Evolutionary conservation across 1,140 invertebrate species (phyloP).

Genomic region (Hormaphis cornu): DNA sequence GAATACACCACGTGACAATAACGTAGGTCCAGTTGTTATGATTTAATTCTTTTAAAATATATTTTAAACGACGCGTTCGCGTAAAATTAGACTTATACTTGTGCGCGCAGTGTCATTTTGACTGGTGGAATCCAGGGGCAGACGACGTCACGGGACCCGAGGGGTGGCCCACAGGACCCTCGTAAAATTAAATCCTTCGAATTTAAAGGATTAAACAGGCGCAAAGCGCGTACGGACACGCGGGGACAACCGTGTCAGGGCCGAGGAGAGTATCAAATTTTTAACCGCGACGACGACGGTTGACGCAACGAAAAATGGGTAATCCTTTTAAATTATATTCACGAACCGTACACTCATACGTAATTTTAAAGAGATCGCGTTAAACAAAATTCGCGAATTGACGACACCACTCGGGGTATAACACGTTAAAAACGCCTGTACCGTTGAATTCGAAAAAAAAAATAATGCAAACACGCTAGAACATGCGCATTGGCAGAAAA

Average conservation of each 20-base stretch:
- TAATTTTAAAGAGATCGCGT: too few relatives aligned
- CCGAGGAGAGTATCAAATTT: neutral
- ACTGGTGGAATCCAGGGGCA: conserved; percentile 6
- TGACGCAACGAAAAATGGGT: neutral
- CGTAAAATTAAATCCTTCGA: conserved; percentile 25
- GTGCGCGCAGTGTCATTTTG: conserved; percentile 13
- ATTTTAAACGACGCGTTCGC: neutral
- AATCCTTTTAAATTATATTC: neutral
- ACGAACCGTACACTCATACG: too few relatives aligned
- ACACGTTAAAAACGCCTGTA: too few relatives aligned
- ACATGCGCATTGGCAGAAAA: too few relatives aligned
- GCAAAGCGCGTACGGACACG: neutral
- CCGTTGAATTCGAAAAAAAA: too few relatives aligned
- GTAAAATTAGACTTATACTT: neutral
- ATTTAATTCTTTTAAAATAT: neutral
- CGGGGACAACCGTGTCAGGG: neutral
- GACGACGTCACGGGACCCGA: neutral
- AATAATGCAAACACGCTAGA: too few relatives aligned
- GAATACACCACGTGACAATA: neutral
- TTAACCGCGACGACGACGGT: neutral
- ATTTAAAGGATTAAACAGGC: conserved; percentile 2
- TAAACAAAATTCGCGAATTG: too few relatives aligned
- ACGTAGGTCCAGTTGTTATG: neutral
- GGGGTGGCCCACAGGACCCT: neutral
- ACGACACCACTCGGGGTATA: too few relatives aligned